Evolutionary conservation across 2,113 vertebrate genomes (phyloP).

Genomic region (Hypomesus transpacificus): DNA sequence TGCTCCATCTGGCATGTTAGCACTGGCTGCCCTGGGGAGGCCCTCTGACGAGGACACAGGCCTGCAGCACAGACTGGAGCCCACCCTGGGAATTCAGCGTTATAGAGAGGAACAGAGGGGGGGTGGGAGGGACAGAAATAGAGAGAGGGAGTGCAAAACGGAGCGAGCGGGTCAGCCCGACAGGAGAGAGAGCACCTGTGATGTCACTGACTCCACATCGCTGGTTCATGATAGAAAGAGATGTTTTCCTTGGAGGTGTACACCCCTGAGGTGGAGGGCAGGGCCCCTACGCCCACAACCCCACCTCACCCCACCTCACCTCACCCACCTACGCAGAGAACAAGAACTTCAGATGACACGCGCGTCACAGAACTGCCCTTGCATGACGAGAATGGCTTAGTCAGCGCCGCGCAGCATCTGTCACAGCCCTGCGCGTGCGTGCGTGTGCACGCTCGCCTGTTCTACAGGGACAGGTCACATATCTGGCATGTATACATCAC

Average conservation of each 20-base stretch:
- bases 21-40: not conserved
- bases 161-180: too few relatives aligned
- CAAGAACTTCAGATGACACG: constrained; percentile 50
- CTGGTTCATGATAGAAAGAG: too few relatives aligned
- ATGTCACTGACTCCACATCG: too few relatives aligned
- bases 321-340: too few relatives aligned
- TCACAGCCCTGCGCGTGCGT: not conserved
- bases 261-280: too few relatives aligned
- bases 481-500: too few relatives aligned
- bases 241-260: too few relatives aligned
- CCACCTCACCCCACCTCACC: too few relatives aligned
- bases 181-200: too few relatives aligned
- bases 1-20: constrained; percentile 1
- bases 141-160: too few relatives aligned
- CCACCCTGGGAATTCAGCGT: not conserved
- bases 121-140: too few relatives aligned
- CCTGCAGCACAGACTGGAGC: not conserved
- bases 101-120: not conserved
- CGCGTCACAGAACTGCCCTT: constrained; percentile 54
- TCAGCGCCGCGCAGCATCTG: constrained; percentile 11
- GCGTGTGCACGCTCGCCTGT: not conserved
- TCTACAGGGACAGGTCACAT: not conserved
- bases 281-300: too few relatives aligned
- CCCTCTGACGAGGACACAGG: not conserved
- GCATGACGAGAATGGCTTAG: constrained; percentile 40